These are phyloP conservation scores for Tachysurus fulvidraco DNA, from an alignment of 2,113 vertebrate species.

Conservation along the genomic window DNA sequence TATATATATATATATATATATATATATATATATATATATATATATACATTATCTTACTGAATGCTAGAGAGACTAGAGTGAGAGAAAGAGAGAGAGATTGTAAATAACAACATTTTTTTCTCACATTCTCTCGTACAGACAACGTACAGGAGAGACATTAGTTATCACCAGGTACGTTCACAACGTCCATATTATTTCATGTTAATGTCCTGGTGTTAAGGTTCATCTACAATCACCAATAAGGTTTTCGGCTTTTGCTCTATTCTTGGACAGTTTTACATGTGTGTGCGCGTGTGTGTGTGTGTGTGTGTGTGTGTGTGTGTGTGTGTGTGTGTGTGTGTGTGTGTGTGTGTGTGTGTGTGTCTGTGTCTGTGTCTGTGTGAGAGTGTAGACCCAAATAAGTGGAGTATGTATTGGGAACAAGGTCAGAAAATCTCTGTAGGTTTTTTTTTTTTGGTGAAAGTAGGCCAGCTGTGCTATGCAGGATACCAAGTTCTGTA, in stretches of 20 bases:
- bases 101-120: constrained; percentile 27
- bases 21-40: too few species aligned
- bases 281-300: constrained; percentile 25
- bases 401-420: constrained; percentile 44
- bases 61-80: constrained; percentile 2
- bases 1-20: too few species aligned
- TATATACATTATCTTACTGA: background rate
- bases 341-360: constrained; percentile 38
- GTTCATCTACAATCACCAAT: background rate
- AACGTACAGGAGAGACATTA: constrained; percentile 75
- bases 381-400: constrained; percentile 31
- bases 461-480: constrained; percentile 52
- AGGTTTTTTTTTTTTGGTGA: constrained; percentile 34
- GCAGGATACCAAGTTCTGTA: constrained; percentile 10
- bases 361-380: constrained; percentile 34
- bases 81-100: background rate
- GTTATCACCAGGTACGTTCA: constrained; percentile 76
- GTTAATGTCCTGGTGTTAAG: constrained; percentile 15
- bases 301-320: constrained; percentile 31
- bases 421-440: constrained; percentile 57
- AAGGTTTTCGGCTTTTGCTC: background rate
- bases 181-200: constrained; percentile 40
- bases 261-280: background rate
- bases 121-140: constrained; percentile 64
- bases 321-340: constrained; percentile 29